Evolutionary conservation across 2,797 vertebrate species (phyloP).

Genomic region (Fratercula arctica): DNA sequence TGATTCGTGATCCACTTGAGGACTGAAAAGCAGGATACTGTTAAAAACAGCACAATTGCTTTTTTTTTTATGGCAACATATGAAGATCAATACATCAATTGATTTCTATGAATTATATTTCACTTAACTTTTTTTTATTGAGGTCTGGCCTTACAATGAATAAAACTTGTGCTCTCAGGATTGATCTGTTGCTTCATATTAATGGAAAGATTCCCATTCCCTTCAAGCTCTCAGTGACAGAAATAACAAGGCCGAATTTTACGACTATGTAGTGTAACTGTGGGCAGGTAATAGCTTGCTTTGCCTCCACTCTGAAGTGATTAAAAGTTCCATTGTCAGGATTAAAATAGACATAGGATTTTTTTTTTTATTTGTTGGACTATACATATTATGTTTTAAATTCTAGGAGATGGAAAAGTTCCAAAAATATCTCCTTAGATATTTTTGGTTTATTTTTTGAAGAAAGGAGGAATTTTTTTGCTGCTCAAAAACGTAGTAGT

Average conservation of each 20-base stretch:
- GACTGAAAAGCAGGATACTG: background rate
- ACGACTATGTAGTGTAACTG: background rate
- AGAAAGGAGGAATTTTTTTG: background rate
- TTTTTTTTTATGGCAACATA: background rate
- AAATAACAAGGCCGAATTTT: background rate
- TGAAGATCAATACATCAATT: background rate
- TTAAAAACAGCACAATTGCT: background rate
- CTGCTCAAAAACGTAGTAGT: background rate
- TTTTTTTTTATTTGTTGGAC: background rate
- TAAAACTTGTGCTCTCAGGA: background rate
- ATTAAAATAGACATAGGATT: background rate
- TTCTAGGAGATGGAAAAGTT: background rate
- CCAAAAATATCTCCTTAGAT: background rate
- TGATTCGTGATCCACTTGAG: background rate
- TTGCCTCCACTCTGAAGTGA: background rate
- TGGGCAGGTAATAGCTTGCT: background rate
- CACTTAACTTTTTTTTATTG: background rate
- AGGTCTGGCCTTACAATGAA: background rate
- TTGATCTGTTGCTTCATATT: background rate
- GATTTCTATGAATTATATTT: background rate
- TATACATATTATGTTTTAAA: background rate
- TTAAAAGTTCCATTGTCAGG: background rate
- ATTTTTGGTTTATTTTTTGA: background rate
- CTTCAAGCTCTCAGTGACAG: background rate
- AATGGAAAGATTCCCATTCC: conserved; percentile 1